phyloP scores from a whole-genome alignment of 2,888 invertebrate species.

The Chrysodeixis includens region DNA sequence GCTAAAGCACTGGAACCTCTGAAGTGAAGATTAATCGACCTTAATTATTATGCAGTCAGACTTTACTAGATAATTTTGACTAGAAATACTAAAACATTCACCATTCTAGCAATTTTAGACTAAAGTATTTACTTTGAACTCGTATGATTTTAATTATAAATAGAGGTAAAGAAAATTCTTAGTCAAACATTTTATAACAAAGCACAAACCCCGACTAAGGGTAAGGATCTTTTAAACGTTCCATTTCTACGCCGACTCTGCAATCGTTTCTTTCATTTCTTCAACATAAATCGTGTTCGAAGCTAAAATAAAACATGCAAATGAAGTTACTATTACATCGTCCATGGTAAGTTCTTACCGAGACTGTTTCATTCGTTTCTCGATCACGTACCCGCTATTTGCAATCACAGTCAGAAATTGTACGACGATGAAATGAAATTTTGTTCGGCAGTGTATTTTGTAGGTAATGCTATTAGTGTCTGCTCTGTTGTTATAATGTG shows the following conservation, averaged over 20 bases:
- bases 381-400: constrained; percentile 54
- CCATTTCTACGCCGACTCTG: background rate
- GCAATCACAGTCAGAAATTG: constrained; percentile 54
- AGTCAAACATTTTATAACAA: background rate
- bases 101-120: no score
- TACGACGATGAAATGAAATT: constrained; percentile 44
- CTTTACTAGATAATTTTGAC: no score
- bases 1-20: background rate
- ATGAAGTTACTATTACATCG: constrained; percentile 38
- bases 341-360: constrained; percentile 25
- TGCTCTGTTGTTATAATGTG: background rate
- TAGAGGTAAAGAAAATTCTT: no score
- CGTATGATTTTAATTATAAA: no score
- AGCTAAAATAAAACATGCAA: constrained; percentile 42
- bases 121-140: no score
- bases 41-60: no score
- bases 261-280: constrained; percentile 13
- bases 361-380: constrained; percentile 42
- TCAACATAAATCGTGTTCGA: background rate
- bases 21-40: no score
- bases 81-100: no score
- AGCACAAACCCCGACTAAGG: no score
- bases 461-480: constrained; percentile 10
- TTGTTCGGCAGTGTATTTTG: constrained; percentile 10
- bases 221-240: background rate